phyloP scores from a whole-genome alignment of 2,888 invertebrate species.

The Colostygia pectinataria region DNA sequence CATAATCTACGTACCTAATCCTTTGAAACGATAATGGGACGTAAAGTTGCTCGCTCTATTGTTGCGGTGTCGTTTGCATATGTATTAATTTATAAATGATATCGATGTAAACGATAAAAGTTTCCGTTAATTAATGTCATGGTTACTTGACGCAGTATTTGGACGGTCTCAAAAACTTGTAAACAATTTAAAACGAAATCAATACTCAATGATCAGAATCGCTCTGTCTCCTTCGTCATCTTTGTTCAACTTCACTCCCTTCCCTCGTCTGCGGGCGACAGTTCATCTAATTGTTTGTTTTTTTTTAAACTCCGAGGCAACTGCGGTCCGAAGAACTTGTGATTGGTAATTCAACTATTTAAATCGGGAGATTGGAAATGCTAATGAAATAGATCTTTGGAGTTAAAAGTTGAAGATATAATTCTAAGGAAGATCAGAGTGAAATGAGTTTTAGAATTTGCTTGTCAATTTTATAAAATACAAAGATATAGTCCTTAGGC shows the following conservation, averaged over 20 bases:
- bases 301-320: constrained; percentile 46
- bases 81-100: no score
- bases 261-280: constrained; percentile 68
- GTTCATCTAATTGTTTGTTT: constrained; percentile 77
- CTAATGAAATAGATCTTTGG: constrained; percentile 39
- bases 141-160: neutral
- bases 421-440: no score
- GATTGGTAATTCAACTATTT: constrained; percentile 64
- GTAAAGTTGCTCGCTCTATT: no score
- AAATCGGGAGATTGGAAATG: constrained; percentile 54
- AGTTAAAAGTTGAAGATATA: constrained; percentile 15
- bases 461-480: no score
- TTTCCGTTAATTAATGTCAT: neutral
- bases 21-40: no score
- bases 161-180: constrained; percentile 6
- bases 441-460: no score
- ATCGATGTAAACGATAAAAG: no score
- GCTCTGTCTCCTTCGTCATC: constrained; percentile 34
- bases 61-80: no score
- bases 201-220: constrained; percentile 29
- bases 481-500: no score
- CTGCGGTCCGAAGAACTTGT: constrained; percentile 34
- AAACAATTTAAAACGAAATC: constrained; percentile 19
- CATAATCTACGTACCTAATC: no score
- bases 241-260: constrained; percentile 49